Conservation (phyloP, 2,113 vertebrate genomes). For the Nerophis lumbriciformis region DNA sequence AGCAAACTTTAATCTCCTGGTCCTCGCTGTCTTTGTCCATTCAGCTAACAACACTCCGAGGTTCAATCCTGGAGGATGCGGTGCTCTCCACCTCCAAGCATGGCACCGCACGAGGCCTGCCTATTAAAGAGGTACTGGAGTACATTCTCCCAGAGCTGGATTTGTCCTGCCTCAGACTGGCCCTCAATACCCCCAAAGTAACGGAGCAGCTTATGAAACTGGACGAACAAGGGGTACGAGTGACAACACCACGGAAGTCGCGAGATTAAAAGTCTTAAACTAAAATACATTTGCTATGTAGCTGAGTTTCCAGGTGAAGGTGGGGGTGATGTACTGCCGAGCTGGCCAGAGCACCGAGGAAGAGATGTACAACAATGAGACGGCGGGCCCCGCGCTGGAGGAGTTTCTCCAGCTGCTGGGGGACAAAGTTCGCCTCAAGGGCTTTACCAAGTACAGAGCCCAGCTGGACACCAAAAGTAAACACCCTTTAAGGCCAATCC, state of each 20-base stretch:
- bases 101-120: constrained; percentile 83
- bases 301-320: constrained; percentile 94
- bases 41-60: constrained; percentile 88
- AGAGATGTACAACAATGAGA: constrained; percentile 97
- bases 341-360: constrained; percentile 91
- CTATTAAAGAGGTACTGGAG: constrained; percentile 90
- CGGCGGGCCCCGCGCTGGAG: constrained; percentile 85
- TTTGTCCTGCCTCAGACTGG: constrained; percentile 84
- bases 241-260: not conserved
- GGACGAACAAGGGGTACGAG: constrained; percentile 91
- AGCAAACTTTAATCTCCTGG: constrained; percentile 16
- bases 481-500: not conserved
- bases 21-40: constrained; percentile 1
- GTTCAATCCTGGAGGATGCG: constrained; percentile 86
- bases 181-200: constrained; percentile 93
- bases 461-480: constrained; percentile 96
- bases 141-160: constrained; percentile 88
- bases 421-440: constrained; percentile 89
- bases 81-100: constrained; percentile 92
- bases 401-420: constrained; percentile 92
- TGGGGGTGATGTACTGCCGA: constrained; percentile 94
- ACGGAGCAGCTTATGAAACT: constrained; percentile 95
- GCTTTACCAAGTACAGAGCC: constrained; percentile 91
- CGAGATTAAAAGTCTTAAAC: not conserved
- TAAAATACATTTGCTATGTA: constrained; percentile 29